Evolutionary conservation across 2,113 vertebrate species (phyloP), one percentile per base, ranked within the genome.

Genomic region (Oncorhynchus keta): DNA sequence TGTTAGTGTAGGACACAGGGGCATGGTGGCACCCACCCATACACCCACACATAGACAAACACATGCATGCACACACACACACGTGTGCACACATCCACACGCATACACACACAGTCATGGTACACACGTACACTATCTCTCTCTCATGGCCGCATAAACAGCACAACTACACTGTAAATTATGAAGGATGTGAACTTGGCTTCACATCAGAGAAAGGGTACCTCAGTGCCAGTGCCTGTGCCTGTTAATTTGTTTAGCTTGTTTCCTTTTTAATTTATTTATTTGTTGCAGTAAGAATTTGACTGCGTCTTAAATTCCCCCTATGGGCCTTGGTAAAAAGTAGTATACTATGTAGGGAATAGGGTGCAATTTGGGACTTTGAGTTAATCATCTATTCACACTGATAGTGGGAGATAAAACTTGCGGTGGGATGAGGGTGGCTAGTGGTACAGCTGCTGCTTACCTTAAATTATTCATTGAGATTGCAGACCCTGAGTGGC

Each of bases 211-310:
- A 85, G 79, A 68, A 75, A 81, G 84, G 81, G 77, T 78, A 80
- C 83, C 81, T 84, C 80, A n/a, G 76, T 5, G 61, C 81, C 84
- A 75, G 78, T 13, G 12, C 18, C 12, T 14, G 14, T 84, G n/a
- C n/a, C n/a, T n/a, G 86, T 79, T 92, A 93, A 93, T 92, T 90
- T 89, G 84, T 87, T 88, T 87, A 87, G 84, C 83, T 85, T 81
- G 81, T 85, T 86, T 87, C 76, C 86, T 86, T 90, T 26, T 70
- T 61, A 83, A 84, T 70, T 86, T 82, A 85, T 89, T 78, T 86
- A 77, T 26, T 72, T 5, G 22, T 69, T 13, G 72, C 81, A 26
- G 66, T 45, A 9, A 45, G 39, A 61, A 77, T 81, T 85, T 14
- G 67, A 72, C 79, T 76, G 84, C 83, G 87, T 91, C 84, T 91